A percentile compares a stretch with the other conserved stretches of the same genome.
These are phyloP conservation scores for Cydia strobilella DNA, from an alignment of 1,140 invertebrate genomes.

Conservation along the genomic window DNA sequence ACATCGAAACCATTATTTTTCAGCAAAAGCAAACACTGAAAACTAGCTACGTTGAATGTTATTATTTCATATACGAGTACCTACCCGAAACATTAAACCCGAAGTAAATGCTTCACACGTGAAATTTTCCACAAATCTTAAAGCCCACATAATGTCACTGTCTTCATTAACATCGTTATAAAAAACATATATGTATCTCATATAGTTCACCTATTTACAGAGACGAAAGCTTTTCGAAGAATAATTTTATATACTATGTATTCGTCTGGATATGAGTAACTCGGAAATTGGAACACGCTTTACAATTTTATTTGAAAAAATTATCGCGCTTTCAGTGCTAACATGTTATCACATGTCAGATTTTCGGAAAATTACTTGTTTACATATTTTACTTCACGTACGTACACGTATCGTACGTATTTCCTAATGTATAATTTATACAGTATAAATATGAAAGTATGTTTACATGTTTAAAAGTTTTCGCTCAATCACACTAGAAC, in stretches of 20 bases:
- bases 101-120: background rate
- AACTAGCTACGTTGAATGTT: no score
- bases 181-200: constrained; percentile 1
- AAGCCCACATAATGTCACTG: background rate
- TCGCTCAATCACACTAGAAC: no score
- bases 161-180: constrained; percentile 20
- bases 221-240: constrained; percentile 19
- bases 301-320: constrained; percentile 37
- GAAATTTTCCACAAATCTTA: constrained; percentile 19
- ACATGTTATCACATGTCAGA: background rate
- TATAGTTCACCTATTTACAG: constrained; percentile 21
- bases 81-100: background rate
- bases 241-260: constrained; percentile 33
- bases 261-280: constrained; percentile 33
- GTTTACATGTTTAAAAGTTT: no score
- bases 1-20: no score
- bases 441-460: no score
- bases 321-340: constrained; percentile 8
- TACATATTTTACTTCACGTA: no score
- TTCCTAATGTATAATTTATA: no score
- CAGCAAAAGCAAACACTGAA: background rate
- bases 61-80: background rate
- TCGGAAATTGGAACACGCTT: constrained; percentile 34
- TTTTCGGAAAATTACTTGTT: no score
- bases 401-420: no score